Evolutionary conservation across 2,888 invertebrate genomes (phyloP).

Genomic region (Boloria euphrosyne): DNA sequence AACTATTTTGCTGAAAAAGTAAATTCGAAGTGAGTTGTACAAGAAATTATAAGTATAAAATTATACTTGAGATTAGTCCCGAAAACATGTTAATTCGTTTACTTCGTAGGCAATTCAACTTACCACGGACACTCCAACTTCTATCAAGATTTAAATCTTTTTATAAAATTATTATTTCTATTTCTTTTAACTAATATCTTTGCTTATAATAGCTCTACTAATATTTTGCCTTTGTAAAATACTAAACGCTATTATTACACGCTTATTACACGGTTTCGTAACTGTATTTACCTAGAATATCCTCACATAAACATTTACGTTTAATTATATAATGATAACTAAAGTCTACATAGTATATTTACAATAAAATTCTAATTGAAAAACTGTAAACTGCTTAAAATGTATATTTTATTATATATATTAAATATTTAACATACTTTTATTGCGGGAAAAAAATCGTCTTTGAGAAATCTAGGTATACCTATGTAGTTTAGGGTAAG

Average conservation of each 20-base stretch:
- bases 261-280: too few species aligned
- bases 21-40: conserved; percentile 16
- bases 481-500: too few species aligned
- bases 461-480: too few species aligned
- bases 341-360: too few species aligned
- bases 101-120: conserved; percentile 50
- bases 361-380: too few species aligned
- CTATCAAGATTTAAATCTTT: conserved; percentile 48
- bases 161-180: conserved; percentile 66
- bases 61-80: conserved; percentile 37
- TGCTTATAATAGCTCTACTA: conserved; percentile 32
- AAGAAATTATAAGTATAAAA: conserved; percentile 30
- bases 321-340: too few species aligned
- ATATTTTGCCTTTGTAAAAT: conserved; percentile 49
- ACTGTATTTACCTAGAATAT: too few species aligned
- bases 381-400: too few species aligned
- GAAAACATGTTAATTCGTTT: conserved; percentile 49
- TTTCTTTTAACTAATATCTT: conserved; percentile 60
- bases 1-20: conserved; percentile 22
- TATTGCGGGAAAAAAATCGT: too few species aligned
- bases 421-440: too few species aligned
- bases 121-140: conserved; percentile 20
- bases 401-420: too few species aligned
- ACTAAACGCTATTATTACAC: conserved; percentile 37
- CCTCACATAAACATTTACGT: too few species aligned